These are phyloP conservation scores for Aurelia aurita complex sp. Pacific DNA, from an alignment of 30 jellyfish, hydroid and myxozoan species.

Conservation along the genomic window DNA sequence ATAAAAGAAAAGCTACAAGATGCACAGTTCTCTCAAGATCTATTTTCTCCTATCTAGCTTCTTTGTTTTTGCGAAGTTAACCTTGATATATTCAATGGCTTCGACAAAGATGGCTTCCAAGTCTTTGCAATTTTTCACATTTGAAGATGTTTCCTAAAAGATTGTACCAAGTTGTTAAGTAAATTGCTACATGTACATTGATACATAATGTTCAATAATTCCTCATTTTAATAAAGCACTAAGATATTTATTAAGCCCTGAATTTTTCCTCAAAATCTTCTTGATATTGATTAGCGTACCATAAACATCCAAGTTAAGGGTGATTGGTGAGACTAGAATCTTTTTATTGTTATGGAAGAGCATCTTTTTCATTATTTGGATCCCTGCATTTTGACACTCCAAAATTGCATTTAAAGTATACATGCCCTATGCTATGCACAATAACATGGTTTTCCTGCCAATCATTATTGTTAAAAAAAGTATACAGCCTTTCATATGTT, in stretches of 20 bases:
- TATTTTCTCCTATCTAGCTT: no score
- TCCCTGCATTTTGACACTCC: no score
- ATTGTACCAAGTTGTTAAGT: constrained; percentile 17
- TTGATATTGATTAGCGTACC: background rate
- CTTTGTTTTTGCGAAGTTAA: constrained; percentile 6
- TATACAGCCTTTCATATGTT: no score
- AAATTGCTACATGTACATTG: background rate
- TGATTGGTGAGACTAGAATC: no score
- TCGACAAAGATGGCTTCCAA: constrained; percentile 24
- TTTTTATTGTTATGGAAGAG: no score
- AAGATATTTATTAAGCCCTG: background rate
- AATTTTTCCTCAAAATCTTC: constrained; percentile 16
- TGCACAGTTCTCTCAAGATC: no score
- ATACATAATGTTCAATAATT: constrained; percentile 9
- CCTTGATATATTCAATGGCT: constrained; percentile 35
- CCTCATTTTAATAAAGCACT: background rate
- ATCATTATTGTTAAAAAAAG: no score
- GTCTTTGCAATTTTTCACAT: constrained; percentile 42
- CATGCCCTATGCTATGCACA: no score
- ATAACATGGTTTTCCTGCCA: no score
- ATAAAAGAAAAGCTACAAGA: no score
- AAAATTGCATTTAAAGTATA: no score
- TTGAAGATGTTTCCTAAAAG: constrained; percentile 40
- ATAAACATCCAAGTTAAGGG: background rate
- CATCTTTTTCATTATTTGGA: no score